Percentiles rank a stretch among this genome's conserved stretches.
Conservation (phyloP, 2,797 vertebrate species). For the Masticophis lateralis region DNA sequence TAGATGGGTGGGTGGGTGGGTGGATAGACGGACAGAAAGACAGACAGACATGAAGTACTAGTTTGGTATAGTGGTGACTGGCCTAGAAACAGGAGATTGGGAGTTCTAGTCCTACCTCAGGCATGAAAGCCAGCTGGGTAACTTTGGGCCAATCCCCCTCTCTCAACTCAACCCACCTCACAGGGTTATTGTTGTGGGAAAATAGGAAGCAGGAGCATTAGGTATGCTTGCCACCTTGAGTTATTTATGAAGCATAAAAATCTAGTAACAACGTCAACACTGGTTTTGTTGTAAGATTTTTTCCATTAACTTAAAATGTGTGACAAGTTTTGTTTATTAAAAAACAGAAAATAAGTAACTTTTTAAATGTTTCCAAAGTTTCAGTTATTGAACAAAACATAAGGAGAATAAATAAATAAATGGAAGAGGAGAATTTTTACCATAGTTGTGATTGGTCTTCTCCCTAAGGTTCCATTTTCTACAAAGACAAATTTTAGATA, state of each 20-base stretch:
- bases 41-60: no score
- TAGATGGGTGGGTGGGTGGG: no score
- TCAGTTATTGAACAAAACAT: not conserved
- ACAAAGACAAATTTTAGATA: not conserved
- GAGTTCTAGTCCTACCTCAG: not conserved
- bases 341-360: not conserved
- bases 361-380: not conserved
- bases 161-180: not conserved
- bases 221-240: not conserved
- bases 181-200: not conserved
- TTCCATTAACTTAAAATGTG: not conserved
- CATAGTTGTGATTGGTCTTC: not conserved
- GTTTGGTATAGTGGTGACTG: not conserved
- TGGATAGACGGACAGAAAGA: no score
- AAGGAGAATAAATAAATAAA: not conserved
- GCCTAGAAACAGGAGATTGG: not conserved
- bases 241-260: not conserved
- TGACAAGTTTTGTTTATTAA: not conserved
- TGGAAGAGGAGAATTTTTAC: not conserved
- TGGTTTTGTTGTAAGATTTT: not conserved
- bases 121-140: not conserved
- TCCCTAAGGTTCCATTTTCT: not conserved
- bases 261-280: not conserved
- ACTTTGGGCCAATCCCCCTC: not conserved
- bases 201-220: not conserved